Percentiles rank a stretch among this genome's conserved stretches.
Evolutionary conservation across 2,888 invertebrate genomes (phyloP).

Genomic region (Conchocele bisecta): DNA sequence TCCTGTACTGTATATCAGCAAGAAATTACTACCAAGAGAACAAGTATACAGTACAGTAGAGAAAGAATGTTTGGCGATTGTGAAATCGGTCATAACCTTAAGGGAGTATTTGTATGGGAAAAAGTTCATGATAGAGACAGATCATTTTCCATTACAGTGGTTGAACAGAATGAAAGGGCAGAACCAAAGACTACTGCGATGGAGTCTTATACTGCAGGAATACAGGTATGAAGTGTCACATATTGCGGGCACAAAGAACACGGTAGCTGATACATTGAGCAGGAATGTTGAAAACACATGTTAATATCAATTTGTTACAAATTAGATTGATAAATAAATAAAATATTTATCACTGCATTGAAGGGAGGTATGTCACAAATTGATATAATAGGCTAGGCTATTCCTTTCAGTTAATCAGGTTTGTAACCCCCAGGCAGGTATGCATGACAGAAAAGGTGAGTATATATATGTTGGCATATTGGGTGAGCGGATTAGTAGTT

Average conservation of each 20-base stretch:
- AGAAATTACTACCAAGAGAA: conserved; percentile 7
- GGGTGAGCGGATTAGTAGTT: too few species aligned
- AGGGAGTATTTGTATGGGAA: background rate
- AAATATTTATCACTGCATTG: too few species aligned
- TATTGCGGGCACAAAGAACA: background rate
- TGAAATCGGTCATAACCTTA: background rate
- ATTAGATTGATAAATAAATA: too few species aligned
- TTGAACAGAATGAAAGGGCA: background rate
- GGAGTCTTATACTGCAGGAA: background rate
- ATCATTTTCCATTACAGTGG: background rate
- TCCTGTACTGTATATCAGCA: background rate
- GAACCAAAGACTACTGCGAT: background rate
- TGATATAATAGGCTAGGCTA: too few species aligned
- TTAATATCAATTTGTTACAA: too few species aligned
- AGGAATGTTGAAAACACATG: too few species aligned
- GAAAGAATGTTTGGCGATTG: background rate
- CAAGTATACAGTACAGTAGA: background rate
- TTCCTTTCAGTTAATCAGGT: too few species aligned
- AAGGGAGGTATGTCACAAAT: too few species aligned
- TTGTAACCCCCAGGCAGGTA: too few species aligned
- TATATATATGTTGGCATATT: too few species aligned
- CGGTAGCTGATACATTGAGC: background rate
- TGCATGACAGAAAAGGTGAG: too few species aligned
- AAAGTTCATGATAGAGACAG: background rate
- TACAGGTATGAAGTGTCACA: background rate